Evolutionary conservation across 2,888 invertebrate species (phyloP).

Genomic region (Platynereis dumerilii): DNA sequence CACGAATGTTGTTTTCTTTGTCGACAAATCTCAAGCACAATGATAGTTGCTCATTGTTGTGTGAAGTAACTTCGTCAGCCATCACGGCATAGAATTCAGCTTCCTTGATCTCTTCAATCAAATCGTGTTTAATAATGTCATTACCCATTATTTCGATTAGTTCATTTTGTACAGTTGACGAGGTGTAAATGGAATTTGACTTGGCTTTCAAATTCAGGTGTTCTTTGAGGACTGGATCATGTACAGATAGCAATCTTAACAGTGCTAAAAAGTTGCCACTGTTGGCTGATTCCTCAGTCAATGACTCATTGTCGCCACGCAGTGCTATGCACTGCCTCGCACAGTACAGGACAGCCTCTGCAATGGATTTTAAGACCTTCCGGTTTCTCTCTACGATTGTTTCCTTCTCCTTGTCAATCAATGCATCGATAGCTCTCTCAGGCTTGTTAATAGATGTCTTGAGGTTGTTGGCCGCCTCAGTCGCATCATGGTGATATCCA

Average conservation of each 20-base stretch:
- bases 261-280: too few species aligned
- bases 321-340: not conserved
- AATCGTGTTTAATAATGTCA: not conserved
- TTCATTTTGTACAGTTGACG: conserved; percentile 7
- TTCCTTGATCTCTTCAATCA: conserved; percentile 11
- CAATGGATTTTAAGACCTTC: not conserved
- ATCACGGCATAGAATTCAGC: conserved; percentile 11
- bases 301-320: too few species aligned
- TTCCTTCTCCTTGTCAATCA: not conserved
- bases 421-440: not conserved
- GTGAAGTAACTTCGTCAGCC: conserved; percentile 17
- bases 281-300: too few species aligned
- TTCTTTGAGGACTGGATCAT: too few species aligned
- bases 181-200: conserved; percentile 2
- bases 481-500: not conserved
- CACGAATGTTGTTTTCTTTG: not conserved
- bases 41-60: conserved; percentile 10
- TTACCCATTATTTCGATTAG: conserved; percentile 14
- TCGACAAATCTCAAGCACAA: not conserved
- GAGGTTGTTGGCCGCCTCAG: not conserved
- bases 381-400: too few species aligned
- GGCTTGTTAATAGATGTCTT: not conserved
- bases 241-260: not conserved
- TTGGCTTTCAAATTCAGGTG: conserved; percentile 9
- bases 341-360: not conserved